A percentile compares a stretch with the other conserved stretches of the same genome.
These are phyloP conservation scores for Neodiprion fabricii DNA, from an alignment of 1,140 invertebrate genomes.

Conservation along the genomic window DNA sequence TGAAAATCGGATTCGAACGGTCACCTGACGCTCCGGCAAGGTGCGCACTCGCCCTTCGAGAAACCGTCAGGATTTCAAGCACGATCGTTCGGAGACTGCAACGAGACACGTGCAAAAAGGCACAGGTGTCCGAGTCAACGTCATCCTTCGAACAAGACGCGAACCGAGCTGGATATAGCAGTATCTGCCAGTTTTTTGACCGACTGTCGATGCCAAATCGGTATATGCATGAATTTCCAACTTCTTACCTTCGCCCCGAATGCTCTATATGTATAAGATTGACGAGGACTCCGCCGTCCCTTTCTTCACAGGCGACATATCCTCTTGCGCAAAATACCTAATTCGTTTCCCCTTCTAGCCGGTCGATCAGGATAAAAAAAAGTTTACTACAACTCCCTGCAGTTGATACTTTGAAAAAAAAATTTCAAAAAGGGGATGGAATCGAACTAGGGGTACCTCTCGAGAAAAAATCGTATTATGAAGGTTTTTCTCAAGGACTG, in stretches of 20 bases:
- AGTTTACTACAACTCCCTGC: no score
- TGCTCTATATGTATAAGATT: no score
- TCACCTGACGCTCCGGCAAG: constrained; percentile 11
- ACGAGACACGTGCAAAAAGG: constrained; percentile 51
- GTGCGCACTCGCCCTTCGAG: background rate
- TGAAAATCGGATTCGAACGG: background rate
- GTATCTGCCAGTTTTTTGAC: constrained; percentile 54
- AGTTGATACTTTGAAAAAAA: no score
- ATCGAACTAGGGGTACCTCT: no score
- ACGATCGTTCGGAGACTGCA: constrained; percentile 39
- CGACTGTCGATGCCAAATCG: constrained; percentile 50
- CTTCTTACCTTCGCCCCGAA: constrained; percentile 42
- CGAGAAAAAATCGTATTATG: no score
- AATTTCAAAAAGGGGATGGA: no score
- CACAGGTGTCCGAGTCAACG: constrained; percentile 37
- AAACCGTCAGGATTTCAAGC: constrained; percentile 51
- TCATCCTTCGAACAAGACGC: background rate
- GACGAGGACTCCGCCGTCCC: no score
- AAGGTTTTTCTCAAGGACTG: no score
- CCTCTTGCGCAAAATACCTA: no score
- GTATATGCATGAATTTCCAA: constrained; percentile 55
- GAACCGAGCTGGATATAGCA: constrained; percentile 43
- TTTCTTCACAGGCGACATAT: no score
- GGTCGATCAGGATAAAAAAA: no score
- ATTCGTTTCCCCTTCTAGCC: no score